Evolutionary conservation across 2,888 invertebrate species (phyloP), one percentile per base, ranked within the genome.

Genomic region (Eristalis arbustorum): DNA sequence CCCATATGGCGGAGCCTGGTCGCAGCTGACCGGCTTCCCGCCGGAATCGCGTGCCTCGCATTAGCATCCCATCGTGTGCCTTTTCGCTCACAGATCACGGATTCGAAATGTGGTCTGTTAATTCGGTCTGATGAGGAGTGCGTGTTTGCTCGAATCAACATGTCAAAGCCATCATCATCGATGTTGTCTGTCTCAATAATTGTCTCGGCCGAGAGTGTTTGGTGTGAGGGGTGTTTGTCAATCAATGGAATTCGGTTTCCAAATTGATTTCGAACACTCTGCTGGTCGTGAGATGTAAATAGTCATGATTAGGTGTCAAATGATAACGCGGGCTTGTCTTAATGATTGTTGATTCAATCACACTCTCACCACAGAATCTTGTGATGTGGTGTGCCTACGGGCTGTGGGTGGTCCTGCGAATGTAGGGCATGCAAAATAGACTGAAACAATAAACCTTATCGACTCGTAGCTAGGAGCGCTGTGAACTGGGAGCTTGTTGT

Each of bases 51-150:
- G 61, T 72, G 61, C 71, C 71, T 8, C 18, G 28, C n/a, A 71
- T 61, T 61, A 61, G 71, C 40, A n/a, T 71, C 13, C n/a, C 22
- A 13, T 37, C 40, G 62, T 28, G 42, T 42, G 61, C 42, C 40
- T 61, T 28, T 72, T 72, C 62, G 49, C 49, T 49, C 18, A 62
- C 71, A 72, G 42, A 42, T 72, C 71, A 40, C 42, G 62, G 49
- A 61, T 72, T 62, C 61, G 56, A 62, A 72, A 62, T 72, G 71
- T 72, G n/a, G 62, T 62, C 62, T 72, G 11, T 34, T 57, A 37
- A 37, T 40, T 42, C 5, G 25, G 40, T 14, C 18, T 18, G 49
- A 49, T 49, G 71, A 61, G 14, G 61, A 22, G n/a, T 22, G 37
- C 40, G 57, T 59, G 25, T 37, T 56, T 23, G 23, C 25, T 10